phyloP scores from a whole-genome alignment of 2,888 invertebrate genomes.

The Noctua comes region DNA sequence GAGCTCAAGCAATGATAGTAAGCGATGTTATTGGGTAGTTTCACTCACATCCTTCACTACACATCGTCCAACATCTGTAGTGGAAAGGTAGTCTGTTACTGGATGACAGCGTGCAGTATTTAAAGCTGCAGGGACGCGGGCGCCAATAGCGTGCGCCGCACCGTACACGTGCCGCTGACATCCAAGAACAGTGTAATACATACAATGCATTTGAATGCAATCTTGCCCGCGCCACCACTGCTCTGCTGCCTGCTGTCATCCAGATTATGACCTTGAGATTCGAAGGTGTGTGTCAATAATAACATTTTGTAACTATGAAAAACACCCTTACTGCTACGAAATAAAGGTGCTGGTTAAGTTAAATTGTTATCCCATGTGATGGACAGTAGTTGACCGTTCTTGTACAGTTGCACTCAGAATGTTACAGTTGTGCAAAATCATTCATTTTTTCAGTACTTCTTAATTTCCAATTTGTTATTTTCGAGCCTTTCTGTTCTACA shows the following conservation, averaged over 20 bases:
- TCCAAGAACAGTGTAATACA: background rate
- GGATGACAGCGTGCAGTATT: background rate
- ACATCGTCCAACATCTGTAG: background rate
- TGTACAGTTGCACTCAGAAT: background rate
- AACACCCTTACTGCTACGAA: background rate
- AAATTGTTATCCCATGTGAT: slow-evolving; percentile 7
- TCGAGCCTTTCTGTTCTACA: background rate
- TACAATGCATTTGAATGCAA: background rate
- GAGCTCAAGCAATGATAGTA: background rate
- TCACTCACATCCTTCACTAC: background rate
- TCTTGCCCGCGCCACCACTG: background rate
- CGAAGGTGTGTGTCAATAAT: background rate
- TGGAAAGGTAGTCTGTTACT: background rate
- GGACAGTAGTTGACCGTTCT: background rate
- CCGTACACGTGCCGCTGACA: background rate
- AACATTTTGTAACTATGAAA: background rate
- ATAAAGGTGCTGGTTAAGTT: background rate
- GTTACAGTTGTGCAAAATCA: background rate
- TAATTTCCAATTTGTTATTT: background rate
- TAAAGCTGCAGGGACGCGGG: background rate
- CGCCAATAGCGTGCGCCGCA: background rate
- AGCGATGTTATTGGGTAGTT: background rate
- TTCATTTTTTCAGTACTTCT: background rate
- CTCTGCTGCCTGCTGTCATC: background rate
- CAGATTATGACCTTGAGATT: slow-evolving; percentile 2